Percentiles rank a stretch among this genome's conserved stretches.
Conservation (phyloP, 2,888 invertebrate genomes). For the Drosophila anceps region DNA sequence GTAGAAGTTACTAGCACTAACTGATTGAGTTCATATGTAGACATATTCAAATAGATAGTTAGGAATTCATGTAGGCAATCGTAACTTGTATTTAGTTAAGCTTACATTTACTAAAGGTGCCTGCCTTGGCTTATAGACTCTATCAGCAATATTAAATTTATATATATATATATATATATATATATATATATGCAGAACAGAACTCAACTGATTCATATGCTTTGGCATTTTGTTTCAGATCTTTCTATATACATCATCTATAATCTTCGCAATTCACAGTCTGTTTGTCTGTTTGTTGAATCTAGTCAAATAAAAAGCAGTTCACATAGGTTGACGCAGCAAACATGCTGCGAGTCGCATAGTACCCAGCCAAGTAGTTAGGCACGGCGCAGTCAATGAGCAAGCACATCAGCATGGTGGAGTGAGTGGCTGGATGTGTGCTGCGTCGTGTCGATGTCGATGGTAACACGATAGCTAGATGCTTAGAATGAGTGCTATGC, state of each 20-base stretch:
- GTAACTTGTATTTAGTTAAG: no score
- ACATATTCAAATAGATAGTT: no score
- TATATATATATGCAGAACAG: background rate
- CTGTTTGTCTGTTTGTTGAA: background rate
- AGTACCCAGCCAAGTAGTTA: background rate
- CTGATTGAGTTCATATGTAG: no score
- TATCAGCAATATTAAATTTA: background rate
- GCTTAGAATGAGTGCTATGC: conserved; percentile 38
- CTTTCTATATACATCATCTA: background rate
- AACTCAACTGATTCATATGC: background rate
- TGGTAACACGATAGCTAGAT: conserved; percentile 47
- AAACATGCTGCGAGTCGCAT: background rate
- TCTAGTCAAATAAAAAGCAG: background rate
- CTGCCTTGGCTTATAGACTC: background rate
- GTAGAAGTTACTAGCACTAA: no score
- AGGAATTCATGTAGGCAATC: no score
- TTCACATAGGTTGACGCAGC: conserved; percentile 2
- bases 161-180: no score
- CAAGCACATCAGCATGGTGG: conserved; percentile 4
- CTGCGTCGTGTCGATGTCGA: conserved; percentile 48
- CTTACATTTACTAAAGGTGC: background rate
- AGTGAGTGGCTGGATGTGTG: conserved; percentile 13
- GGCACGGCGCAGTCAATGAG: conserved; percentile 4
- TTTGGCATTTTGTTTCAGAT: background rate
- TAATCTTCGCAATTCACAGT: background rate